These are phyloP conservation scores for Bombus waltoni DNA, from an alignment of 1,140 invertebrate species.

Conservation along the genomic window DNA sequence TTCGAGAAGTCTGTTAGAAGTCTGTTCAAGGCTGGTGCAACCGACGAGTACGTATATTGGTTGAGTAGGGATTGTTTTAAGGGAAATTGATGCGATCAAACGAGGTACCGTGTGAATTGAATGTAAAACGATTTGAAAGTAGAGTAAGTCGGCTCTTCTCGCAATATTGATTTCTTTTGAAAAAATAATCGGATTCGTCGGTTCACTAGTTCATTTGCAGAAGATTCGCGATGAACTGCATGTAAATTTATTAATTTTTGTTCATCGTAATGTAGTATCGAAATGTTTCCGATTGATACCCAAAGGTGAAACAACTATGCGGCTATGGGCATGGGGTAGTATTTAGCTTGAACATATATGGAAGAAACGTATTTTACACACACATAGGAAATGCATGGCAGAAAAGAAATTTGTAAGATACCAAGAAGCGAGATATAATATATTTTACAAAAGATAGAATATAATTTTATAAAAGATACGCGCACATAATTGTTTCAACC, in stretches of 20 bases:
- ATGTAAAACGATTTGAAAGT: background rate
- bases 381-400: background rate
- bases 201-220: background rate
- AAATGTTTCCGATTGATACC: background rate
- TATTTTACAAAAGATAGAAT: background rate
- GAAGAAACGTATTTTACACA: background rate
- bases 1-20: background rate
- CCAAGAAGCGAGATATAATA: background rate
- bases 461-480: background rate
- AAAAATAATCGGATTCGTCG: background rate
- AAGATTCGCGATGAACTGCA: background rate
- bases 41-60: too few species aligned
- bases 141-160: background rate
- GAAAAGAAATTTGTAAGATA: background rate
- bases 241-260: background rate
- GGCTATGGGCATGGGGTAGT: background rate
- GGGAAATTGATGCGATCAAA: background rate
- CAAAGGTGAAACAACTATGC: background rate
- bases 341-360: background rate
- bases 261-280: background rate
- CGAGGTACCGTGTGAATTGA: background rate
- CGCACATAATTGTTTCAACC: background rate
- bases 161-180: background rate
- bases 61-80: background rate
- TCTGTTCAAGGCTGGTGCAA: background rate